Conservation (phyloP, 1,140 invertebrate genomes). For the Calephelis nemesis region DNA sequence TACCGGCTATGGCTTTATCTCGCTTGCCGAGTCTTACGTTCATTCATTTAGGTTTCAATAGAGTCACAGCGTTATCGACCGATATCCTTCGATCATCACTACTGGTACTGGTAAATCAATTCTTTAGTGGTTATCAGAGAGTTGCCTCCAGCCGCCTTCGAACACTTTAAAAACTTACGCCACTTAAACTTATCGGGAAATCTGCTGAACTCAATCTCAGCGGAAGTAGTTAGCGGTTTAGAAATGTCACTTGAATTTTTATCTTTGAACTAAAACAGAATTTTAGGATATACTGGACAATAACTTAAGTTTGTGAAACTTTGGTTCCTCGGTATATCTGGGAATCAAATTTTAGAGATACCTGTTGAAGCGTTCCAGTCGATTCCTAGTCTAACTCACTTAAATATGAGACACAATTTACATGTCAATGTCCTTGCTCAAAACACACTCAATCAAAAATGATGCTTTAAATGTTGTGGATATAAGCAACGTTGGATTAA, state of each 20-base stretch:
- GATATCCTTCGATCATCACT: slow-evolving; percentile 88
- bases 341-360: slow-evolving; percentile 87
- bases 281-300: slow-evolving; percentile 83
- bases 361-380: slow-evolving; percentile 84
- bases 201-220: slow-evolving; percentile 84
- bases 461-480: slow-evolving; percentile 84
- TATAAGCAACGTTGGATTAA: slow-evolving; percentile 85
- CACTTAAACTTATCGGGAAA: slow-evolving; percentile 89
- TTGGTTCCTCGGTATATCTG: slow-evolving; percentile 86
- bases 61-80: slow-evolving; percentile 91
- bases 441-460: slow-evolving; percentile 81
- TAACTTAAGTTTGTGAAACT: slow-evolving; percentile 84
- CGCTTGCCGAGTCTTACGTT: slow-evolving; percentile 86
- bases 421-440: slow-evolving; percentile 82
- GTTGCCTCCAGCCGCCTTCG: slow-evolving; percentile 88
- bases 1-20: slow-evolving; percentile 89
- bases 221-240: slow-evolving; percentile 87
- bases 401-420: slow-evolving; percentile 89
- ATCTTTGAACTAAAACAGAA: slow-evolving; percentile 87
- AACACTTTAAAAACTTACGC: slow-evolving; percentile 86
- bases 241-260: slow-evolving; percentile 86
- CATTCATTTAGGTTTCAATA: slow-evolving; percentile 91
- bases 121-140: slow-evolving; percentile 89
- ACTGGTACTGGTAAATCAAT: too few relatives aligned
- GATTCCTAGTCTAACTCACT: slow-evolving; percentile 83